phyloP scores from a whole-genome alignment of 1,140 invertebrate species.

The Heliothis subflexa region DNA sequence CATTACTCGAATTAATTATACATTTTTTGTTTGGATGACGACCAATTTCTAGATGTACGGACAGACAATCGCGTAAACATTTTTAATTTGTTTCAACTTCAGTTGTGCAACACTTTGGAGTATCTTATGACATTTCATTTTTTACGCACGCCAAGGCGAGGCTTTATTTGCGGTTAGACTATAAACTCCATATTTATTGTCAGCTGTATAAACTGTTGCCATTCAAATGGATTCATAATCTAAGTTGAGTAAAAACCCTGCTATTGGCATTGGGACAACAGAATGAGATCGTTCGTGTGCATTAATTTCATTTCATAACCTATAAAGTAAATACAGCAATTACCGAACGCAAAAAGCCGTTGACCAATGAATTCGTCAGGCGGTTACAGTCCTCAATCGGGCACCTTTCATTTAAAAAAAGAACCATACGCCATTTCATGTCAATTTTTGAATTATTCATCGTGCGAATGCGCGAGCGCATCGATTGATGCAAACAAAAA shows the following conservation, averaged over 20 bases:
- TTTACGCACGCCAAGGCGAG: slow-evolving; percentile 56
- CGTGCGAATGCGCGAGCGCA: slow-evolving; percentile 84
- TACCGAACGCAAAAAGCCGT: slow-evolving; percentile 82
- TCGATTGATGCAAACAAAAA: slow-evolving; percentile 86
- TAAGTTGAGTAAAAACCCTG: slow-evolving; percentile 18
- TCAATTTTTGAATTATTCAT: slow-evolving; percentile 87
- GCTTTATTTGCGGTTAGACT: slow-evolving; percentile 80
- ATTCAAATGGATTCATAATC: slow-evolving; percentile 31
- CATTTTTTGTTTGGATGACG: slow-evolving; percentile 50
- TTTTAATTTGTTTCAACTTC: slow-evolving; percentile 27
- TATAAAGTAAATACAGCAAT: slow-evolving; percentile 79
- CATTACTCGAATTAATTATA: slow-evolving; percentile 79
- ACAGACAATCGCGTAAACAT: slow-evolving; percentile 8
- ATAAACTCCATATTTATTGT: slow-evolving; percentile 72
- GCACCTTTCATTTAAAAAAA: slow-evolving; percentile 86
- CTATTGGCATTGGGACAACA: slow-evolving; percentile 23
- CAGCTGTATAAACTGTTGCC: slow-evolving; percentile 43
- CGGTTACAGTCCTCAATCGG: slow-evolving; percentile 86
- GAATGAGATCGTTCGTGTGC: slow-evolving; percentile 23
- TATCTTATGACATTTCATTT: slow-evolving; percentile 36
- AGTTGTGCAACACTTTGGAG: slow-evolving; percentile 47
- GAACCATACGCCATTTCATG: slow-evolving; percentile 86
- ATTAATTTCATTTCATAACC: slow-evolving; percentile 61
- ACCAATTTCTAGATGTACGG: slow-evolving; percentile 60
- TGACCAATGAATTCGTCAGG: slow-evolving; percentile 85